Base-by-base conservation (phyloP, 2,888 invertebrate species). In the Xanthia icteritia region DNA sequence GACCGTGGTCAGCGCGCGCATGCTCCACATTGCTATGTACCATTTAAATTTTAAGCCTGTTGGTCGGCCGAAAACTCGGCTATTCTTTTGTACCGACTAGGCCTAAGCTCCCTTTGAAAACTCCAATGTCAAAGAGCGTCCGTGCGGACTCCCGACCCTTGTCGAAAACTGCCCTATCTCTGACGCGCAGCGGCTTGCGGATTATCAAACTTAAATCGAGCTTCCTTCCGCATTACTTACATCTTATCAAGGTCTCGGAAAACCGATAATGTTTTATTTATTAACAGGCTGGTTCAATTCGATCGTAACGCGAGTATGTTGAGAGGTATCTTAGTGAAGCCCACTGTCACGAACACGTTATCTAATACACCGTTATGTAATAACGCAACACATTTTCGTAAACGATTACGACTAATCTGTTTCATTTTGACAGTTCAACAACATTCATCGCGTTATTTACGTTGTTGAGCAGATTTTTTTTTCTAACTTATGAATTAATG, bases 171-270 rank as follows among this genome's bases (percentile, higher is more conserved):
- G 88, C 91, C 92, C 92, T 95, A 95, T 95, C 95, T 93, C 91
- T 92, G 92, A 93, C 93, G 90, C 93, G 90, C 94, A 93, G 91
- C 93, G 92, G 92, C 91, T 92, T 90, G 89, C 89, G 94, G 94
- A 94, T 95, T 95, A 95, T 92, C 92, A 93, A 94, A 94, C 93
- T 93, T 92, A 91, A 92, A 93, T 91, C 90, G 88, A 89, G 88
- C 90, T 89, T 90, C 87, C 88, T 85, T 84, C 83, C 88, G 86
- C 86, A 85, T 88, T 90, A 88, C 88, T 84, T 89, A 88, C 77
- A 82, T 81, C 79, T 78, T 80, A 83, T 83, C 82, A 77, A 85
- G 71, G 82, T 77, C 63, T 73, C 76, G 68, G 73, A 76, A 84
- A 87, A 85, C 83, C 81, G 79, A 87, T 83, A 84, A 82, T 68